A percentile compares a stretch with the other conserved stretches of the same genome.
Evolutionary conservation across 2,113 vertebrate species (phyloP).

Genomic region (Odocoileus virginianus): DNA sequence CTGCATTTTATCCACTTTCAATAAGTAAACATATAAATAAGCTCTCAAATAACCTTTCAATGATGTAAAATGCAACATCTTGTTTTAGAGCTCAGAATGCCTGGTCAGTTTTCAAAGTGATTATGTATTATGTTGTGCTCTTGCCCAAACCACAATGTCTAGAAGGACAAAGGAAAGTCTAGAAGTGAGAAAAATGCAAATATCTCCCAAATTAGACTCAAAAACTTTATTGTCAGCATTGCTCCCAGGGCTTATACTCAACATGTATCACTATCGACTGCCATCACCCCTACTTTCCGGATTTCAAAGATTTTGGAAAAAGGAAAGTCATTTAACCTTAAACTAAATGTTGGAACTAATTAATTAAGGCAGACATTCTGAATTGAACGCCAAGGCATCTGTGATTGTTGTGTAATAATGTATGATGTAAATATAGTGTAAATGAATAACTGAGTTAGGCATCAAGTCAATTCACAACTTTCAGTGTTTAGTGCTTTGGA

Average conservation of each 20-base stretch:
- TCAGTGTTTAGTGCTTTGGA: not conserved
- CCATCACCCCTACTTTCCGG: not conserved
- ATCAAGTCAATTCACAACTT: slow-evolving; percentile 30
- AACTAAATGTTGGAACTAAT: not conserved
- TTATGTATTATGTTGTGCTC: not conserved
- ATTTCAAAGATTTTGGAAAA: slow-evolving; percentile 10
- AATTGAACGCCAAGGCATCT: not conserved
- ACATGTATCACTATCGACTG: not conserved
- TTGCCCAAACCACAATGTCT: not conserved
- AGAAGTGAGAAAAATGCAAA: not conserved
- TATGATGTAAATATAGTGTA: slow-evolving; percentile 27
- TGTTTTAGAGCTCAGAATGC: not conserved
- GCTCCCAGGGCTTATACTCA: not conserved
- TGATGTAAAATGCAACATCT: not conserved
- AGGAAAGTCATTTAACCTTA: not conserved
- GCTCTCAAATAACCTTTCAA: not conserved
- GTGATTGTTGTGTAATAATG: not conserved
- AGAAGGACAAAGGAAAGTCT: not conserved
- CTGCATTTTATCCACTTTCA: not conserved
- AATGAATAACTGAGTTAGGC: slow-evolving; percentile 19
- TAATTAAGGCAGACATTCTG: not conserved
- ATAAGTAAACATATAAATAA: not conserved
- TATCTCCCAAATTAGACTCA: not conserved
- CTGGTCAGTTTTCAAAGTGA: not conserved
- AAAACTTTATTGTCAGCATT: not conserved